A percentile compares a stretch with the other conserved stretches of the same genome.
These are phyloP conservation scores for Ectemnius lituratus DNA, from an alignment of 2,888 invertebrate genomes.

Conservation along the genomic window DNA sequence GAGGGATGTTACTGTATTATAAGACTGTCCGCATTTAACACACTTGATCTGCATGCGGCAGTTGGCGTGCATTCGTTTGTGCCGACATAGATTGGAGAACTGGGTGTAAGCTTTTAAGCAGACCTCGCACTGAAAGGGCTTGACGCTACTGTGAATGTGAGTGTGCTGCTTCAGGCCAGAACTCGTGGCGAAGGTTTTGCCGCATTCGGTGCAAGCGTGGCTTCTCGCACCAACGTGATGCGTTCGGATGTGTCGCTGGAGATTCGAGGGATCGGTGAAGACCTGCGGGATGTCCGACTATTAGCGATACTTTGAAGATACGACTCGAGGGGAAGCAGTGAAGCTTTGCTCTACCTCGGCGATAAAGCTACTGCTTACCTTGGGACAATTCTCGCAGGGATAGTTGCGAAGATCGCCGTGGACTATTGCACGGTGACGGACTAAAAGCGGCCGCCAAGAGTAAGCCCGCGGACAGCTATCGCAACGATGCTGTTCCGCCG, in stretches of 20 bases:
- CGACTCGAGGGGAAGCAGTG: slow-evolving; percentile 35
- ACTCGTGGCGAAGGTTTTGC: slow-evolving; percentile 98
- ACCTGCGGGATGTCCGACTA: slow-evolving; percentile 83
- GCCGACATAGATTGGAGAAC: slow-evolving; percentile 99
- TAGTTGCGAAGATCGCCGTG: slow-evolving; percentile 92
- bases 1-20: slow-evolving; percentile 93
- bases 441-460: slow-evolving; percentile 88
- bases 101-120: slow-evolving; percentile 99
- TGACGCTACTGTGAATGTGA: slow-evolving; percentile 98
- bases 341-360: background rate
- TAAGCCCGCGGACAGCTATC: slow-evolving; percentile 91
- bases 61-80: slow-evolving; percentile 98
- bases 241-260: slow-evolving; percentile 97
- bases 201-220: slow-evolving; percentile 98
- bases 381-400: slow-evolving; percentile 94
- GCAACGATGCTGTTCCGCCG: slow-evolving; percentile 88
- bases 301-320: slow-evolving; percentile 73
- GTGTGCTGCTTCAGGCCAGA: slow-evolving; percentile 99
- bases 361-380: slow-evolving; percentile 80
- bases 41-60: slow-evolving; percentile 97
- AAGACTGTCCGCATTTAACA: slow-evolving; percentile 95
- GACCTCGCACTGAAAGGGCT: slow-evolving; percentile 97
- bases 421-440: slow-evolving; percentile 89
- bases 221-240: slow-evolving; percentile 97
- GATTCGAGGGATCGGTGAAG: slow-evolving; percentile 97